Evolutionary conservation across 1,140 invertebrate species (phyloP).

Genomic region (Neodiprion lecontei): DNA sequence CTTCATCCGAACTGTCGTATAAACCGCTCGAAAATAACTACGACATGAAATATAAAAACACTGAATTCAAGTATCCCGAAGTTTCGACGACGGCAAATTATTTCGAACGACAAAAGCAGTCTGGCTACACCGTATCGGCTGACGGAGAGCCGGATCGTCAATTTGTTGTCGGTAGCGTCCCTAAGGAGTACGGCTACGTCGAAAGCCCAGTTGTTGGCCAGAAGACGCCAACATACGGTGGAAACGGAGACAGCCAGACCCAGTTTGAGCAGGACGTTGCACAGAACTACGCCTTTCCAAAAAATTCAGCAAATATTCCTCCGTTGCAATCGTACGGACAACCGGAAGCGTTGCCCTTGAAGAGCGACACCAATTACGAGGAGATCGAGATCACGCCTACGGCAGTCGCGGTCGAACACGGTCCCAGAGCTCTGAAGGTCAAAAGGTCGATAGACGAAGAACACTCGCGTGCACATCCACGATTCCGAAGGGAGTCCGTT

Average conservation of each 20-base stretch:
- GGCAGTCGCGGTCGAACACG: constrained; percentile 60
- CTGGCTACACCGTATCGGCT: constrained; percentile 28
- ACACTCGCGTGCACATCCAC: not conserved
- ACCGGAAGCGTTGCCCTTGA: constrained; percentile 28
- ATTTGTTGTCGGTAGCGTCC: constrained; percentile 55
- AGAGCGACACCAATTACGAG: constrained; percentile 42
- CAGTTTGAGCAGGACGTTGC: constrained; percentile 32
- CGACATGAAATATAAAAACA: constrained; percentile 47
- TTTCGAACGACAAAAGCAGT: constrained; percentile 42
- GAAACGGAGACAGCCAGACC: not conserved
- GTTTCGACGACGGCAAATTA: constrained; percentile 41
- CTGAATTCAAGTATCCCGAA: constrained; percentile 53
- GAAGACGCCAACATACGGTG: constrained; percentile 6
- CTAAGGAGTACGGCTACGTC: constrained; percentile 47
- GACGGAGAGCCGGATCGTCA: constrained; percentile 43
- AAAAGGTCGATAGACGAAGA: constrained; percentile 24
- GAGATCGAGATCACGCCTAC: constrained; percentile 50
- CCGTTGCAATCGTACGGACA: constrained; percentile 24
- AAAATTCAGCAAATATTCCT: constrained; percentile 25
- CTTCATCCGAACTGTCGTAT: constrained; percentile 31
- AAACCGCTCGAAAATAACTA: constrained; percentile 43
- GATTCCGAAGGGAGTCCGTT: constrained; percentile 36
- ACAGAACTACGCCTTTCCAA: constrained; percentile 38
- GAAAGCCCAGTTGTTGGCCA: constrained; percentile 28
- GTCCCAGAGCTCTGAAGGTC: constrained; percentile 57